Conservation (phyloP, 2,888 invertebrate species). For the Nomada ruficornis region DNA sequence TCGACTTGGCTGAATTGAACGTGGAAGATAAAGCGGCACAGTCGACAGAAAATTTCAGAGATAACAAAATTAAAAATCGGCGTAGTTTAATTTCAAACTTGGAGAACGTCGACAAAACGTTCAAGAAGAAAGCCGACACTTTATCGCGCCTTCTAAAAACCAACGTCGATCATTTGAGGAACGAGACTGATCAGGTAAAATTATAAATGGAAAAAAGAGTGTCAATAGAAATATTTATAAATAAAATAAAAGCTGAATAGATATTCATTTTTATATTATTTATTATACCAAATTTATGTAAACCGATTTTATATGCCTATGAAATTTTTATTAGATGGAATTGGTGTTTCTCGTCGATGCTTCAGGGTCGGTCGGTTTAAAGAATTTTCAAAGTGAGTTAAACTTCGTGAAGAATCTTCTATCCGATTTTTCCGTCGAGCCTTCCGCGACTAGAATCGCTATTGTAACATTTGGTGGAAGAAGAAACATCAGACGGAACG, state of each 20-base stretch:
- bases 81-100: slow-evolving; percentile 49
- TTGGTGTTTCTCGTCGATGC: slow-evolving; percentile 89
- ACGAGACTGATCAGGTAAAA: slow-evolving; percentile 74
- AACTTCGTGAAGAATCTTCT: slow-evolving; percentile 89
- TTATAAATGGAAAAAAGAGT: not conserved
- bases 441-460: slow-evolving; percentile 87
- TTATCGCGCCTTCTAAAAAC: slow-evolving; percentile 72
- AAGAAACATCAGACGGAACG: slow-evolving; percentile 86
- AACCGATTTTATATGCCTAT: not conserved
- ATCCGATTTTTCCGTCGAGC: slow-evolving; percentile 88
- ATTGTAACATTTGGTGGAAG: slow-evolving; percentile 88
- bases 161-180: slow-evolving; percentile 73
- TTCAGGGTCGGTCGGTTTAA: slow-evolving; percentile 88
- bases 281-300: not conserved
- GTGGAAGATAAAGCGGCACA: slow-evolving; percentile 28
- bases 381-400: slow-evolving; percentile 88
- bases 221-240: not conserved
- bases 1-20: not conserved
- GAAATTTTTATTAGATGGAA: slow-evolving; percentile 84
- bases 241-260: not conserved
- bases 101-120: slow-evolving; percentile 53
- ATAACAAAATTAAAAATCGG: slow-evolving; percentile 46
- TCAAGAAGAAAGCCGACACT: slow-evolving; percentile 69
- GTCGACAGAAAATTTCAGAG: slow-evolving; percentile 50
- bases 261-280: too few species aligned